A percentile compares a stretch with the other conserved stretches of the same genome.
These are phyloP conservation scores for Otus sunia DNA, from an alignment of 2,113 vertebrate species.

Conservation along the genomic window DNA sequence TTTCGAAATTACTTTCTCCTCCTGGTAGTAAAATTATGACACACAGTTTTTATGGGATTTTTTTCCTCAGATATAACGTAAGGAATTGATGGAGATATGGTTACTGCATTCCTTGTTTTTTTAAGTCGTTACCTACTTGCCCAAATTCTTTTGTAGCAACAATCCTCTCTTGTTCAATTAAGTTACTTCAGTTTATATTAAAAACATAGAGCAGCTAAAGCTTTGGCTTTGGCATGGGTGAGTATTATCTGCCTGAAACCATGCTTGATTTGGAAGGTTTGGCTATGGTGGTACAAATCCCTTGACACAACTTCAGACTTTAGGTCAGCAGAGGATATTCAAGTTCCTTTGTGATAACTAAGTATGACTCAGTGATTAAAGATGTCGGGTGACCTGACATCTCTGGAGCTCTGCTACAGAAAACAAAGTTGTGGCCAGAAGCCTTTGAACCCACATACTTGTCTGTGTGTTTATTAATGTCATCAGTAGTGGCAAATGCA, in stretches of 20 bases:
- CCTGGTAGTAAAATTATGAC: neutral
- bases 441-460: slow-evolving; percentile 19
- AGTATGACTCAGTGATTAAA: slow-evolving; percentile 4
- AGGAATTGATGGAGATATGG: neutral
- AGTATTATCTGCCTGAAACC: neutral
- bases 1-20: neutral
- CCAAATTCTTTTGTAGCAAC: neutral
- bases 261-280: neutral
- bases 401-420: neutral
- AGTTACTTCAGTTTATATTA: neutral
- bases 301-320: neutral
- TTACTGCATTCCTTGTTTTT: neutral
- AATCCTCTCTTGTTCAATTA: neutral
- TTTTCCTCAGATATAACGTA: neutral
- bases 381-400: neutral
- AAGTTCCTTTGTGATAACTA: neutral
- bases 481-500: slow-evolving; percentile 4
- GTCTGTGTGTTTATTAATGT: slow-evolving; percentile 27
- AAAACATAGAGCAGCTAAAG: neutral
- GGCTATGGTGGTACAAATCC: neutral
- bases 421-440: neutral
- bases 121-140: neutral
- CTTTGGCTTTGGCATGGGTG: neutral
- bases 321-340: neutral
- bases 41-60: neutral